Percentiles rank a stretch among this genome's conserved stretches.
phyloP scores from a whole-genome alignment of 2,888 invertebrate species.

The Cheilosia vulpina region DNA sequence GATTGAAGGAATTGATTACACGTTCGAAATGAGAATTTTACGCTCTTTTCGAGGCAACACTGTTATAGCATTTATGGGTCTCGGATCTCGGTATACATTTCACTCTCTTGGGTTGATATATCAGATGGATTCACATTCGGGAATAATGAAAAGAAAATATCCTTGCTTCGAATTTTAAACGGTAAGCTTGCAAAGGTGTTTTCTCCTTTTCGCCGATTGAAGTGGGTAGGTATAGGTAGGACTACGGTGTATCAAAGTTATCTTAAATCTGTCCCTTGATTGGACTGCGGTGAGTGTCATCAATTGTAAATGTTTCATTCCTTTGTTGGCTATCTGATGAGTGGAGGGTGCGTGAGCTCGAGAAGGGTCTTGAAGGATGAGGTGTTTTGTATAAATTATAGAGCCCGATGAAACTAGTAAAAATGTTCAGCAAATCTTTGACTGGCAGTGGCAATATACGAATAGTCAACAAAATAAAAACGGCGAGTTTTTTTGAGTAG shows the following conservation, averaged over 20 bases:
- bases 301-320: constrained; percentile 12
- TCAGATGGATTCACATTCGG: constrained; percentile 21
- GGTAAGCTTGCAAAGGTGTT: constrained; percentile 5
- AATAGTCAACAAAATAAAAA: no score
- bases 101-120: neutral
- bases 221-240: neutral
- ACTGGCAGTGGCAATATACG: no score
- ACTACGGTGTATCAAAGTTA: constrained; percentile 21
- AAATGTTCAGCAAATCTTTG: no score
- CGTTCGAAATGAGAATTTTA: constrained; percentile 64
- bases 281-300: constrained; percentile 20
- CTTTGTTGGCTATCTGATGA: neutral
- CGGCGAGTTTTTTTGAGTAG: no score
- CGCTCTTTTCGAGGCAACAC: constrained; percentile 45
- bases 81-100: constrained; percentile 7
- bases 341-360: no score
- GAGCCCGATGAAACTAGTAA: no score
- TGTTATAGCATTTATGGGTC: constrained; percentile 34
- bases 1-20: constrained; percentile 71
- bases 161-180: constrained; percentile 40
- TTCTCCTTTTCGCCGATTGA: neutral
- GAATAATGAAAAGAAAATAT: constrained; percentile 60
- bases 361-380: no score
- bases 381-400: no score
- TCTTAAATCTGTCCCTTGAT: constrained; percentile 14